Evolutionary conservation across 2,888 invertebrate species (phyloP), one percentile per base, ranked within the genome.

Genomic region (Epsilonema sp.): DNA sequence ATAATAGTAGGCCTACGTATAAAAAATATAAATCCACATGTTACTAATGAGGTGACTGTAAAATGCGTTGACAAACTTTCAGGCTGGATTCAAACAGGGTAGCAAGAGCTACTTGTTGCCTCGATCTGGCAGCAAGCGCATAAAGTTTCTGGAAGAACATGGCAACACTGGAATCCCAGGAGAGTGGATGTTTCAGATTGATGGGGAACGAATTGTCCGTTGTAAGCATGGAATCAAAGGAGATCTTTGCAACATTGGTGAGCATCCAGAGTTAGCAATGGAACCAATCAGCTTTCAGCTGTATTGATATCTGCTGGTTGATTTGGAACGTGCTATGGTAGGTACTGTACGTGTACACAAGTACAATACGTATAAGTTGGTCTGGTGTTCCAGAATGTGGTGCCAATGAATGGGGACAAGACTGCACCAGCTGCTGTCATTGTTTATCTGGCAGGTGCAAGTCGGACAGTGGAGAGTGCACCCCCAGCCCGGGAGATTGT

Each of bases 161-260:
- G 63, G 63, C 26, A 63, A 62, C 50, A 62, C 62, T 3, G 57
- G 55, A 46, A 55, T 55, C 4, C 61, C 59, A 1, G 63, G 63
- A 26, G 63, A 63, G 47, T 63, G 63, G 63, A 63, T 63, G 58
- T 63, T 64, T 46, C 57, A 58, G 42, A 47, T 63, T 26, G 55
- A 53, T 13, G 52, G 52, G 26, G 44, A 54, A 20, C 46, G 53
- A 22, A 55, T 64, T 5, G 53, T 56, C 26, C 52, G 62, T 5
- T 63, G 63, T 52, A 64, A 63, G 42, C 51, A 55, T 26, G 63
- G 63, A 40, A 56, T 60, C 49, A 63, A 63, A 49, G 63, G 62
- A 25, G 60, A 63, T 49, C 62, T 59, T 23, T 62, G 62, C 50
- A 62, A 62, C 52, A 55, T n/a, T n/a, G n/a, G n/a, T n/a, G n/a